Conservation (phyloP, 2,888 invertebrate genomes). For the Nyleta sp. region DNA sequence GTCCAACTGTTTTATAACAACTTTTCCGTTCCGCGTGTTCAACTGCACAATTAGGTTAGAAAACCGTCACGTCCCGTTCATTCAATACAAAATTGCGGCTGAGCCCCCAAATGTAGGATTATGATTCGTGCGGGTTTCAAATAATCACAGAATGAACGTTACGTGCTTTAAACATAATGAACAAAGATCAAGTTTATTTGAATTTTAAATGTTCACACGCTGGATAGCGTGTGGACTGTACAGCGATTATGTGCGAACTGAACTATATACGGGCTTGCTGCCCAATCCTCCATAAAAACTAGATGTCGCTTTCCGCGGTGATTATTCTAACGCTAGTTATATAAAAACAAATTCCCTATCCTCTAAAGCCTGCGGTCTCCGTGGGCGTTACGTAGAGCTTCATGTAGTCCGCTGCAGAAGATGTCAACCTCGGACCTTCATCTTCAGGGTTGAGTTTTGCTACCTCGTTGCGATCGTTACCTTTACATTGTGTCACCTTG, state of each 20-base stretch:
- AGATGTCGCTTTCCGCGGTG: too few relatives aligned
- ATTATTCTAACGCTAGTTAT: too few relatives aligned
- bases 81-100: background rate
- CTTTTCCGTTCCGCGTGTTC: conserved; percentile 5
- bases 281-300: too few relatives aligned
- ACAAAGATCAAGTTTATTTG: too few relatives aligned
- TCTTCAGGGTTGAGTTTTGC: background rate
- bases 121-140: too few relatives aligned
- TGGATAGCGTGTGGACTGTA: too few relatives aligned
- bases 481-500: conserved; percentile 33
- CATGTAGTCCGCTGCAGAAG: conserved; percentile 10
- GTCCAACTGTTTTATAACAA: conserved; percentile 5
- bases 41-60: background rate
- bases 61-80: background rate
- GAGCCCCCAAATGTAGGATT: conserved; percentile 8
- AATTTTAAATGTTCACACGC: too few relatives aligned
- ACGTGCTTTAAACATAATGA: too few relatives aligned
- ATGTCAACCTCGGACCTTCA: background rate
- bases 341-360: conserved; percentile 5
- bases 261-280: too few relatives aligned
- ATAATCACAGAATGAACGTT: too few relatives aligned
- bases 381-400: background rate
- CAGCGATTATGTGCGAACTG: too few relatives aligned
- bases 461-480: conserved; percentile 57
- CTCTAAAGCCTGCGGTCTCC: conserved; percentile 26